phyloP scores from a whole-genome alignment of 92 coral and sea anemone genomes.

The Ricordea florida region DNA sequence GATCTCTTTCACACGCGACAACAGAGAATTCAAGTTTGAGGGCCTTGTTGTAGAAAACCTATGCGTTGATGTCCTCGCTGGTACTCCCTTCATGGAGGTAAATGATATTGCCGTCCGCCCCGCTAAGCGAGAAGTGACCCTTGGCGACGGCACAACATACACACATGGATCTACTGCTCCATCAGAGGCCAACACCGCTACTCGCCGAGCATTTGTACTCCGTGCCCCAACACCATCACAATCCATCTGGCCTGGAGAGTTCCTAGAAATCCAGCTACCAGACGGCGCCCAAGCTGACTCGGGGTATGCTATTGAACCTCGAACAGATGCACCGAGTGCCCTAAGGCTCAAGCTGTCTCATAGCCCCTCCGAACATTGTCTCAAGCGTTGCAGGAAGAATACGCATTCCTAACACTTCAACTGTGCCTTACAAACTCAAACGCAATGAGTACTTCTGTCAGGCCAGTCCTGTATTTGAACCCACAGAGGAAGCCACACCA shows the following conservation, averaged over 20 bases:
- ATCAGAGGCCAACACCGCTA: no score
- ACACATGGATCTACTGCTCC: no score
- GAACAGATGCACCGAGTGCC: no score
- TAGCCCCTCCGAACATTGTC: conserved; percentile 26
- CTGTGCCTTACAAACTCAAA: conserved; percentile 34
- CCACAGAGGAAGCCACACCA: neutral
- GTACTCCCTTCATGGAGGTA: conserved; percentile 40
- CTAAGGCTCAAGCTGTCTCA: no score
- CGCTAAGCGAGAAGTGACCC: conserved; percentile 40
- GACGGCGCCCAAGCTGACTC: no score
- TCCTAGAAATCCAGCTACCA: no score
- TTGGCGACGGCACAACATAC: no score
- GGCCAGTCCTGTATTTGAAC: conserved; percentile 24
- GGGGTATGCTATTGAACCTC: no score
- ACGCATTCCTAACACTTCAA: conserved; percentile 48
- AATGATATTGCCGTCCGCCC: conserved; percentile 38
- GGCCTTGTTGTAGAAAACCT: conserved; percentile 13
- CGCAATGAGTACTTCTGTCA: conserved; percentile 58
- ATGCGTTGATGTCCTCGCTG: no score
- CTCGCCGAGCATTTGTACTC: conserved; percentile 19
- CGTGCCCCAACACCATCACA: conserved; percentile 49
- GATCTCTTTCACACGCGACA: conserved; percentile 3
- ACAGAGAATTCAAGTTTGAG: neutral
- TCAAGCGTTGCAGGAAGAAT: conserved; percentile 37
- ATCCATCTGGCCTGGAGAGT: no score